Evolutionary conservation across 2,113 vertebrate species (phyloP).

Genomic region (Heterochromis multidens): DNA sequence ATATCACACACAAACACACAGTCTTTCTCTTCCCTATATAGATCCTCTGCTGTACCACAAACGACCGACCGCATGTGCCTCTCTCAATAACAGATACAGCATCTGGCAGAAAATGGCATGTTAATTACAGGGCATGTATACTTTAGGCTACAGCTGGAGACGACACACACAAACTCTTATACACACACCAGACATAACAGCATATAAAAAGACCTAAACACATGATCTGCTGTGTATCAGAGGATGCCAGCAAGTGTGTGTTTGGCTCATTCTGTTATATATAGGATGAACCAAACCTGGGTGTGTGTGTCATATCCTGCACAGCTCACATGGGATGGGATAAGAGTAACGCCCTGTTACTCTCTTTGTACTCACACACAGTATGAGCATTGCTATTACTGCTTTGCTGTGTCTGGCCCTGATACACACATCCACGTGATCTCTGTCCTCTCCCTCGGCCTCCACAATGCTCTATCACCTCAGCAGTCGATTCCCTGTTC

Average conservation of each 20-base stretch:
- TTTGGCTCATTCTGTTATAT: neutral
- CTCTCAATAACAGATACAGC: slow-evolving; percentile 65
- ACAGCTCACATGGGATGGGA: neutral
- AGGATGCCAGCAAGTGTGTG: neutral
- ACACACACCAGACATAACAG: slow-evolving; percentile 6
- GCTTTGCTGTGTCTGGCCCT: neutral
- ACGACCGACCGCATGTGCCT: slow-evolving; percentile 47
- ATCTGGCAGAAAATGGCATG: slow-evolving; percentile 51
- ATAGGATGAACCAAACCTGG: neutral
- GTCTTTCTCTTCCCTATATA: slow-evolving; percentile 20
- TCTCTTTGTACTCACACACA: neutral
- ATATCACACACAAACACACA: neutral
- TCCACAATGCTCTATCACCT: slow-evolving; percentile 27
- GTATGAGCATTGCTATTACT: neutral
- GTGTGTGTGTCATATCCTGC: neutral
- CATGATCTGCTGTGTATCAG: neutral
- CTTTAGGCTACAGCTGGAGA: slow-evolving; percentile 40
- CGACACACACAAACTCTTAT: neutral
- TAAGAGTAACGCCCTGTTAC: neutral
- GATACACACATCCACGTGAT: neutral
- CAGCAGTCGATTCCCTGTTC: slow-evolving; percentile 15
- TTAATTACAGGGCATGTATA: slow-evolving; percentile 66
- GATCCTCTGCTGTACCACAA: slow-evolving; percentile 35
- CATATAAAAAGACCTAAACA: slow-evolving; percentile 18
- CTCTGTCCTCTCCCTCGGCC: neutral